Evolutionary conservation across 1,140 invertebrate species (phyloP).

Genomic region (Anastrepha obliqua): DNA sequence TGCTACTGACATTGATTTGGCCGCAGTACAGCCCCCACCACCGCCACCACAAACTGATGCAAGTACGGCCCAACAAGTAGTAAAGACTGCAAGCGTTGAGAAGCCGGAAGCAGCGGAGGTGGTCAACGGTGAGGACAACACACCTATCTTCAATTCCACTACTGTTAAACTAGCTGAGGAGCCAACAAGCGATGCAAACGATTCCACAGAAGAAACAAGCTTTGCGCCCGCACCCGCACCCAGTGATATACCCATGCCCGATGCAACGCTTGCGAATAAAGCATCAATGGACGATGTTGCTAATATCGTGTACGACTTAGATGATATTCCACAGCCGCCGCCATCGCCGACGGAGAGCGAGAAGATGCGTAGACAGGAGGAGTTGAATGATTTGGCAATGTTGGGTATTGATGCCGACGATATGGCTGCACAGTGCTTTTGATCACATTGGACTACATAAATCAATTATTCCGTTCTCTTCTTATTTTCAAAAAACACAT

Average conservation of each 20-base stretch:
- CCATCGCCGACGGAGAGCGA: constrained; percentile 67
- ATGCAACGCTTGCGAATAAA: not conserved
- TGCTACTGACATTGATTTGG: constrained; percentile 55
- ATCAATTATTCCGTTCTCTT: too few relatives aligned
- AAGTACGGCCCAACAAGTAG: not conserved
- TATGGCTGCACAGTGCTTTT: constrained; percentile 78
- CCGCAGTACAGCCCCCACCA: constrained; percentile 58
- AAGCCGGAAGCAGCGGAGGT: too few relatives aligned
- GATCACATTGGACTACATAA: constrained; percentile 15
- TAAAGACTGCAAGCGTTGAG: not conserved
- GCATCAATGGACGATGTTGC: not conserved
- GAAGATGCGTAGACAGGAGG: constrained; percentile 74
- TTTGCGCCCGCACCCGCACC: not conserved
- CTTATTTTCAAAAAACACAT: too few relatives aligned
- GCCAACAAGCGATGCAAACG: not conserved
- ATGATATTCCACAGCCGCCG: constrained; percentile 66
- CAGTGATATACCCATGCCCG: constrained; percentile 32
- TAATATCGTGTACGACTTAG: constrained; percentile 59
- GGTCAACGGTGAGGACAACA: not conserved
- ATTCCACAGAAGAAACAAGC: not conserved
- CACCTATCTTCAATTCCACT: too few relatives aligned
- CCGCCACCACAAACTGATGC: constrained; percentile 42
- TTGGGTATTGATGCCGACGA: constrained; percentile 82
- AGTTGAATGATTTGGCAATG: constrained; percentile 81
- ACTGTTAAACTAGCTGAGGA: not conserved